These are phyloP conservation scores for Talpa occidentalis DNA, from an alignment of 2,113 vertebrate genomes.

Conservation along the genomic window DNA sequence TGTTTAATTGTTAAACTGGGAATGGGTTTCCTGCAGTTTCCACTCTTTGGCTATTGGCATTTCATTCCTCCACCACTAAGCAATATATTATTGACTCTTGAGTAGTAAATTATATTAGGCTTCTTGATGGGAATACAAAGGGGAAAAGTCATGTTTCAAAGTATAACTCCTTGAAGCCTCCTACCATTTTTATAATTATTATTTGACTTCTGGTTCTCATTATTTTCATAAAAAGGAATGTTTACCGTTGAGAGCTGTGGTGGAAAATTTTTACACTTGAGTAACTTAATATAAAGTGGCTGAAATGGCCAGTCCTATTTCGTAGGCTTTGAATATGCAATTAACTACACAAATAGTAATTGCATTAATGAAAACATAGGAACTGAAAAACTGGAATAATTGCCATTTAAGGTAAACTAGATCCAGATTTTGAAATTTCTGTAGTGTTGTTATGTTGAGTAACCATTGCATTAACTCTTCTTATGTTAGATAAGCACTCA, in stretches of 20 bases:
- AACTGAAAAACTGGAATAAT: conserved; percentile 44
- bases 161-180: background rate
- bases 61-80: conserved; percentile 29
- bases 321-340: conserved; percentile 43
- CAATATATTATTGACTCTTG: background rate
- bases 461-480: background rate
- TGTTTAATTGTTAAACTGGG: conserved; percentile 48
- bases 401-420: conserved; percentile 26
- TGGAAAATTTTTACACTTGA: background rate
- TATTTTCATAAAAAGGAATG: conserved; percentile 36
- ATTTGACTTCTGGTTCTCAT: conserved; percentile 36
- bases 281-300: conserved; percentile 51
- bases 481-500: conserved; percentile 14
- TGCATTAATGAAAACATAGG: conserved; percentile 23
- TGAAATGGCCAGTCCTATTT: conserved; percentile 20
- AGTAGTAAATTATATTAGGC: background rate
- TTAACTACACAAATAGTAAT: conserved; percentile 4
- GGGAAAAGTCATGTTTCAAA: conserved; percentile 47
- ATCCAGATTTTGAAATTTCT: conserved; percentile 60
- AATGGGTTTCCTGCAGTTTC: background rate
- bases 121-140: conserved; percentile 30
- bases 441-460: background rate
- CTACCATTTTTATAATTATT: background rate
- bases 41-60: background rate
- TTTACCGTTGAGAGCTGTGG: background rate